These are phyloP conservation scores for Rousettus leschenaultii DNA, from an alignment of 2,113 vertebrate species.

Conservation along the genomic window DNA sequence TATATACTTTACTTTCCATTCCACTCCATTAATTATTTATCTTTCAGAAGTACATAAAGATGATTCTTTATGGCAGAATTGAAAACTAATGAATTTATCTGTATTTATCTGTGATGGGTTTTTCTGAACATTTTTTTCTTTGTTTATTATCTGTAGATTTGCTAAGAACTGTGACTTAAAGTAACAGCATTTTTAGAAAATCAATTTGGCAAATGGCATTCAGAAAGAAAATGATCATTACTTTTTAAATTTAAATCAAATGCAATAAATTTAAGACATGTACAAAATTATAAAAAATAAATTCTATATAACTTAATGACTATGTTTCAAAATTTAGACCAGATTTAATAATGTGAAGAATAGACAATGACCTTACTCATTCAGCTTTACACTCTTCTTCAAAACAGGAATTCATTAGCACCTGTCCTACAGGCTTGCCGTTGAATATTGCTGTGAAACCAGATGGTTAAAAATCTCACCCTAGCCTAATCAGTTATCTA, in stretches of 20 bases:
- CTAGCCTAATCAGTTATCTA: not conserved
- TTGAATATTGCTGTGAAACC: not conserved
- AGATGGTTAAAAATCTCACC: not conserved
- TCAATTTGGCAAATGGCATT: not conserved
- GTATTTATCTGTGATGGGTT: not conserved
- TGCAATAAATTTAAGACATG: not conserved
- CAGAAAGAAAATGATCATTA: not conserved
- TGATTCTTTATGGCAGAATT: not conserved
- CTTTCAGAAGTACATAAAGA: not conserved
- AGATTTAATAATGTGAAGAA: not conserved
- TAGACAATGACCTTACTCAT: not conserved
- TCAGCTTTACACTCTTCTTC: not conserved
- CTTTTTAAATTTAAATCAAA: not conserved
- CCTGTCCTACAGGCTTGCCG: not conserved
- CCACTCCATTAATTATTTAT: not conserved
- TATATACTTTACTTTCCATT: not conserved
- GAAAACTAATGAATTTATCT: not conserved
- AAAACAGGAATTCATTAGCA: not conserved
- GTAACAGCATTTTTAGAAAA: not conserved
- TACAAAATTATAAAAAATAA: not conserved
- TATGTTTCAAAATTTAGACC: not conserved
- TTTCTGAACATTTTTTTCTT: not conserved
- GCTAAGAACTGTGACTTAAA: not conserved
- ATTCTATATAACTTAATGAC: not conserved
- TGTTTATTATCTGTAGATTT: not conserved